A percentile compares a stretch with the other conserved stretches of the same genome.
Conservation (phyloP, 2,113 vertebrate species). For the Embiotoca jacksoni region DNA sequence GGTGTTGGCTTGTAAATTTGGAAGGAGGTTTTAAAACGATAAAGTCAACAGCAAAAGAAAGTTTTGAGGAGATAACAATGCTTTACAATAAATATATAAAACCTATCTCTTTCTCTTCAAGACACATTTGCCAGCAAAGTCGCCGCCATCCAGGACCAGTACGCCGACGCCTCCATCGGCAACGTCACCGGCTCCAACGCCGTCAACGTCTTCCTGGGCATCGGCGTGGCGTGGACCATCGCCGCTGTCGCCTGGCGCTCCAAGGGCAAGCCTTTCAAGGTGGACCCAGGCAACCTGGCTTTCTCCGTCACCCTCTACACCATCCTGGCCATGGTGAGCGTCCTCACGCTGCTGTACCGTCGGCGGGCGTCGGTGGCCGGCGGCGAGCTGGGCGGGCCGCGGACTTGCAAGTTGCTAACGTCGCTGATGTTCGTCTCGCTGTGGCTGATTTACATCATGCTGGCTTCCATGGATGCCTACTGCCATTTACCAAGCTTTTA, state of each 20-base stretch:
- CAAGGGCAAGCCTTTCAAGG: conserved; percentile 80
- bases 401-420: conserved; percentile 85
- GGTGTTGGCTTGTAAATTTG: background rate
- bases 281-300: conserved; percentile 87
- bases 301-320: conserved; percentile 89
- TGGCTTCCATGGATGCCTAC: conserved; percentile 88
- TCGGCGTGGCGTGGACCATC: conserved; percentile 89
- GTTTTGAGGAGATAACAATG: background rate
- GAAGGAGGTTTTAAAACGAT: background rate
- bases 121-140: conserved; percentile 90
- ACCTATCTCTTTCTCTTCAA: conserved; percentile 45
- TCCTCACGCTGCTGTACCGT: conserved; percentile 84
- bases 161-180: conserved; percentile 88
- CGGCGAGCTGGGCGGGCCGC: conserved; percentile 87
- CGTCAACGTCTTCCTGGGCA: conserved; percentile 89
- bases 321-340: conserved; percentile 80
- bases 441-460: conserved; percentile 88
- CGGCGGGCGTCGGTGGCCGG: conserved; percentile 80
- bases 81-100: no score
- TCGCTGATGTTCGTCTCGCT: conserved; percentile 80
- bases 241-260: conserved; percentile 85
- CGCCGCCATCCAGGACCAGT: conserved; percentile 89
- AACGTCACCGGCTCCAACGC: conserved; percentile 89
- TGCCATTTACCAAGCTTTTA: conserved; percentile 85
- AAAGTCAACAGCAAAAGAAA: background rate